A percentile compares a stretch with the other conserved stretches of the same genome.
Evolutionary conservation across 2,113 vertebrate genomes (phyloP).

Genomic region (Cryptomyrus ogoouensis): DNA sequence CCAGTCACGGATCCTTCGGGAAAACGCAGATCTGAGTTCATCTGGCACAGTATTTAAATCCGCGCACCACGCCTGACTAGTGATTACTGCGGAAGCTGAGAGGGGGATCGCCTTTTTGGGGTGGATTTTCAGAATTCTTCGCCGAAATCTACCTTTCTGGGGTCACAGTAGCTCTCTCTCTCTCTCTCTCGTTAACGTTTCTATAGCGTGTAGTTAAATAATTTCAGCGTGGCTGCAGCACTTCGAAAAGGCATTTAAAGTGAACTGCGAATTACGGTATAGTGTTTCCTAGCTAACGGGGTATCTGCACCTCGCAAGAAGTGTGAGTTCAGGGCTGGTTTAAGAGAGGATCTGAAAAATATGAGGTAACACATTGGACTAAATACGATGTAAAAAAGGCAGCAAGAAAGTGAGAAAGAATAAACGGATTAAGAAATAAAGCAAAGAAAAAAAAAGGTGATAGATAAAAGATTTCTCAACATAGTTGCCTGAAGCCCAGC

Average conservation of each 20-base stretch:
- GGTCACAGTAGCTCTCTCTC: neutral
- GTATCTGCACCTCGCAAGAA: neutral
- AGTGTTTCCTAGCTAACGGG: neutral
- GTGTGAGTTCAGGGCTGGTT: conserved; percentile 8
- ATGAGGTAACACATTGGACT: conserved; percentile 2
- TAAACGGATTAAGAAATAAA: neutral
- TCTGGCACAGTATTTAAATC: neutral
- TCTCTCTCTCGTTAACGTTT: neutral
- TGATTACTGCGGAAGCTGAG: neutral
- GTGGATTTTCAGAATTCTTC: neutral
- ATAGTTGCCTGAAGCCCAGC: neutral
- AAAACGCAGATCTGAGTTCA: neutral
- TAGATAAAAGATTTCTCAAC: conserved; percentile 8
- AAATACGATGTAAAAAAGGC: neutral
- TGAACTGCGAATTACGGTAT: neutral
- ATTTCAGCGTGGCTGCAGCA: neutral
- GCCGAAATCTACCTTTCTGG: neutral
- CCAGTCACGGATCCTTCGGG: neutral
- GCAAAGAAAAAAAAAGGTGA: neutral
- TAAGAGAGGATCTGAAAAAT: conserved; percentile 8
- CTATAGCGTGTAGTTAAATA: neutral
- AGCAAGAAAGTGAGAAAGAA: conserved; percentile 5
- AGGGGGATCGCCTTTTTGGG: neutral
- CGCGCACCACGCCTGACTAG: neutral
- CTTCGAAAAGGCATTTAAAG: neutral